Percentiles rank a stretch among this genome's conserved stretches.
Conservation (phyloP, 2,888 invertebrate genomes). For the Sarcophaga subvicina region DNA sequence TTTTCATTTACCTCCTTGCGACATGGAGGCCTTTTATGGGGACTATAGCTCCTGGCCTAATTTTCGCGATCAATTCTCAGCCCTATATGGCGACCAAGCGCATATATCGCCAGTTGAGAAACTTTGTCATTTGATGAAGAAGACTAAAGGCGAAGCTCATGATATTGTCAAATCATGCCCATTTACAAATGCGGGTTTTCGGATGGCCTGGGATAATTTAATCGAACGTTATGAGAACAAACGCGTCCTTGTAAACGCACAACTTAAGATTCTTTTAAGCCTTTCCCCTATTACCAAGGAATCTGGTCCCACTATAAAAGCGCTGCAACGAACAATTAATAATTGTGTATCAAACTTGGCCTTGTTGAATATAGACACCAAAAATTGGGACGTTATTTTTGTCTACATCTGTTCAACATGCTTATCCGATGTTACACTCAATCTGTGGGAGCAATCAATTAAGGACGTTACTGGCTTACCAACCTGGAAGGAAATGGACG, state of each 20-base stretch:
- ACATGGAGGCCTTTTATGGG: too few relatives aligned
- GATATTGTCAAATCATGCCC: not conserved
- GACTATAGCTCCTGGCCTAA: too few relatives aligned
- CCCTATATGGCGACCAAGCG: too few relatives aligned
- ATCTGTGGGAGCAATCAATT: not conserved
- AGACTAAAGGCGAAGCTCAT: not conserved
- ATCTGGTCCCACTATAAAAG: not conserved
- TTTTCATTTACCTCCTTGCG: too few relatives aligned
- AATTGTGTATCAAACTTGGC: not conserved
- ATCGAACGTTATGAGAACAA: not conserved
- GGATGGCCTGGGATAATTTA: not conserved
- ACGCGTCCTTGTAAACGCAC: not conserved
- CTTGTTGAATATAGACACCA: not conserved
- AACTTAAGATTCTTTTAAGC: not conserved
- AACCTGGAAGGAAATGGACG: constrained; percentile 4
- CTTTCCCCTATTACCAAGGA: not conserved
- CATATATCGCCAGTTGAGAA: too few relatives aligned
- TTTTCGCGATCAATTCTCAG: too few relatives aligned
- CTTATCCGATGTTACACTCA: not conserved
- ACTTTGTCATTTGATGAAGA: too few relatives aligned
- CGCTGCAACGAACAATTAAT: not conserved
- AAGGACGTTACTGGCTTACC: not conserved
- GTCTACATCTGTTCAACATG: constrained; percentile 5
- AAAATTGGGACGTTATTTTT: not conserved
- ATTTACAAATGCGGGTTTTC: not conserved